Evolutionary conservation across 2,888 invertebrate genomes (phyloP), one percentile per base, ranked within the genome.

Genomic region (Athripsodes cinereus): DNA sequence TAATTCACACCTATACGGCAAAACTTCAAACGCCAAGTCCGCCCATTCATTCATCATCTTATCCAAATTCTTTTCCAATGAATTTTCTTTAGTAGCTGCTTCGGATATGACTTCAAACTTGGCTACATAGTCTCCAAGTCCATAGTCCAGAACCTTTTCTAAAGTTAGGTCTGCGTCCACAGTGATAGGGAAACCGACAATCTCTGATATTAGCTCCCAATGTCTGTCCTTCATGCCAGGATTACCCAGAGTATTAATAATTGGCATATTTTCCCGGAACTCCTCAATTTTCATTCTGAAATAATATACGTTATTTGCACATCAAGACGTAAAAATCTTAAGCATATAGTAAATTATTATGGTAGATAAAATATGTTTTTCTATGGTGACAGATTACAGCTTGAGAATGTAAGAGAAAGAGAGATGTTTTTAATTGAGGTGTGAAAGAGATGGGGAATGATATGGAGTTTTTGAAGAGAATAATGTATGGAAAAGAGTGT

Each of bases 11-110:
- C 82, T 88, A 74, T 92, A 92, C 16, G 82, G 74, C 60, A 86
- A 78, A 55, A 92, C 82, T 10, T 79, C 80, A 69, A 94, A 92
- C 68, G 76, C 80, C 65, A 92, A 83, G 62, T 88, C 88, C 34
- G 84, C 84, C 97, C 97, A 97, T 80, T 96, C 96, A 52, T 76
- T 78, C 70, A 86, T 88, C 96, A 97, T 97, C 76, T 90, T 94
- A 55, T 83, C 79, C 71, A 97, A 76, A 20, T 89, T 87, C 72
- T 87, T 92, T 72, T 97, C 97, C 50, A 97, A 79, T 69, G 91
- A 92, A 70, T 90, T 95, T 73, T 97, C 96, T 72, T 96, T 97
- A 1, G 95, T 94, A 0, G 97, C 97, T 0, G 96, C 89, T 71
- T 96, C 96, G 2, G 95, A 93, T 66, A 97, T 95, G 1, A 80